Base-by-base conservation (phyloP, 2,797 vertebrate genomes). In the Discoglossus pictus region DNA sequence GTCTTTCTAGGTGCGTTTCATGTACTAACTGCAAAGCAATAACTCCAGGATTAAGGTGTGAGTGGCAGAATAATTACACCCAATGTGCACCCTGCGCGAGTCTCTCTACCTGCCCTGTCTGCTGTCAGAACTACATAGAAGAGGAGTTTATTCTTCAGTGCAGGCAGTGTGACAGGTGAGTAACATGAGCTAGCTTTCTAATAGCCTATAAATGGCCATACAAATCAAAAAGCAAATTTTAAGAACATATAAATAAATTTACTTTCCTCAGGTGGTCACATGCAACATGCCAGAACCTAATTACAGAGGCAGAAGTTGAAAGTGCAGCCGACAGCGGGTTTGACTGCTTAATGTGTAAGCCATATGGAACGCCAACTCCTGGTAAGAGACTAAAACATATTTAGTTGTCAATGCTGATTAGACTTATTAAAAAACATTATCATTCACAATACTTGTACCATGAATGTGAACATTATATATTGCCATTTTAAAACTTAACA, bases 31-130 rank as follows among this genome's bases (percentile, higher is more conserved):
- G 97, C 70, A 96, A 96, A 17, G 90, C 96, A 75, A 94, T 94
- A 31, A 94, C 93, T 18, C 93, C 97, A 1, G 97, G 97, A 21
- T 84, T 93, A 78, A 89, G 95, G 81, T 96, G 97, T 68, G 97
- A 99, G 64, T 99, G 97, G 97, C 97, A 99, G 82, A 99, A 97
- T 83, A 99, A 98, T 87, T 98, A 99, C 83, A 98, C 96, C 0
- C 95, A 97, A 75, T 99, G 97, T 67, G 95, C 92, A 47, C 96
- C 95, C 40, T 99, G 97, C 35, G 93, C 94, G 35, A 99, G 97
- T 83, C 80, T 98, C 81, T 85, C 92, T 7, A 74, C 87, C 69
- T 99, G 97, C 79, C 96, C 97, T 0, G 79, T 93, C 82, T 99
- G 97, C 84, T 84, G 73, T 67, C 89, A 94, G 68, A 89, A 84